phyloP scores from a whole-genome alignment of 2,797 vertebrate species.

The Luscinia megarhynchos region DNA sequence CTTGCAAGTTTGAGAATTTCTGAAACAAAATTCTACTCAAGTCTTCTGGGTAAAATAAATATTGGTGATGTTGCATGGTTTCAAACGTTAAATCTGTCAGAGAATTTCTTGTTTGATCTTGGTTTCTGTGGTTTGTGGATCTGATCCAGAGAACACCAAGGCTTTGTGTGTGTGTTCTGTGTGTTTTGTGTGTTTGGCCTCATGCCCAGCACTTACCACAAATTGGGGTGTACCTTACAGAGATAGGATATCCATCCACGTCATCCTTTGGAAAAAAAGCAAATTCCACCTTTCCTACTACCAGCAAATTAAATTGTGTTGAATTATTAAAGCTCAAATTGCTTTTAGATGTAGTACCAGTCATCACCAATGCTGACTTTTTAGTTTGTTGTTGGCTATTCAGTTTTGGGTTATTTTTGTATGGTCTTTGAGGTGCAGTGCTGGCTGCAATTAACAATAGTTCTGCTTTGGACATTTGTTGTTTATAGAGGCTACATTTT shows the following conservation, averaged over 20 bases:
- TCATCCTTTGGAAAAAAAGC: neutral
- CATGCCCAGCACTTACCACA: neutral
- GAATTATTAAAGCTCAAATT: conserved; percentile 32
- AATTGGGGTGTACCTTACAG: neutral
- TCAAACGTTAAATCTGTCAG: neutral
- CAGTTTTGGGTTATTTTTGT: neutral
- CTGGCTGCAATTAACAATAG: neutral
- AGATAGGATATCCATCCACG: conserved; percentile 7
- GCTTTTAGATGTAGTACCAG: neutral
- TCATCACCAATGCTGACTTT: neutral
- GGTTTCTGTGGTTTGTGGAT: neutral
- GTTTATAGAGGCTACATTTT: neutral
- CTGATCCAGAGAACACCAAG: neutral
- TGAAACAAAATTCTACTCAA: neutral
- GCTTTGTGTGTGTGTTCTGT: neutral
- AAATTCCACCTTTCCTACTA: conserved; percentile 4
- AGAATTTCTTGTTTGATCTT: neutral
- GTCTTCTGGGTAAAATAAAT: neutral
- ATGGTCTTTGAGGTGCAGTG: neutral
- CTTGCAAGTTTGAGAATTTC: neutral
- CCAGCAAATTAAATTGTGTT: conserved; percentile 6
- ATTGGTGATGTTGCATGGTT: accelerated
- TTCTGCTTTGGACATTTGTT: neutral
- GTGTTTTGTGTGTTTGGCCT: neutral
- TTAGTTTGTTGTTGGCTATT: neutral